A percentile compares a stretch with the other conserved stretches of the same genome.
phyloP scores from a whole-genome alignment of 2,113 vertebrate species.

The Carlito syrichta region DNA sequence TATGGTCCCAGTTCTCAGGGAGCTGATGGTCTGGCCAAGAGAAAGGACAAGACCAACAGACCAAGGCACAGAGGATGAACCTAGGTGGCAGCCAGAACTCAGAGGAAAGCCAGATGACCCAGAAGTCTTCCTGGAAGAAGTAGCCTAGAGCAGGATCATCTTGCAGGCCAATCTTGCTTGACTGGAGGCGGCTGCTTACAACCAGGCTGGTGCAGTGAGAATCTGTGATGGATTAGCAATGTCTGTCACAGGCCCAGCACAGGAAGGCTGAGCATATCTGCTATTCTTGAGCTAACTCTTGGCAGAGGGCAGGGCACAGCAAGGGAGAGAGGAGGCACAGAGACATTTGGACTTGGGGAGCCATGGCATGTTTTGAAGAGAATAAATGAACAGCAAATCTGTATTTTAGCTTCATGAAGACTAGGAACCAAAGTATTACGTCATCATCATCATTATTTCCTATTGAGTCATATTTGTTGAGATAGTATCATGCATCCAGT shows the following conservation, averaged over 20 bases:
- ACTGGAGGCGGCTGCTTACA: not conserved
- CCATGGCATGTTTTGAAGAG: not conserved
- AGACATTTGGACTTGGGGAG: not conserved
- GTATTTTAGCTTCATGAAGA: not conserved
- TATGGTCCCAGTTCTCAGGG: not conserved
- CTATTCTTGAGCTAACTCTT: not conserved
- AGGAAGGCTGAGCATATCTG: accelerated
- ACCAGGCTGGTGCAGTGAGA: not conserved
- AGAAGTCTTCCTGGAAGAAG: not conserved
- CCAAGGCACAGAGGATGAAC: not conserved
- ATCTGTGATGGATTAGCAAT: constrained; percentile 4
- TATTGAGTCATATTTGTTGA: not conserved
- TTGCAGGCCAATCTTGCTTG: not conserved
- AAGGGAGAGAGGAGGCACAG: not conserved
- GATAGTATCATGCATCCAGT: not conserved
- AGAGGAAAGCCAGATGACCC: not conserved
- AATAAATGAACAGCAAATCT: not conserved
- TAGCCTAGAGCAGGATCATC: too few species aligned
- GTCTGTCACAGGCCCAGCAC: not conserved
- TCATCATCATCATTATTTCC: not conserved
- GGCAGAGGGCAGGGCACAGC: not conserved
- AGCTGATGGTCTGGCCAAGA: not conserved
- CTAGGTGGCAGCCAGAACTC: not conserved
- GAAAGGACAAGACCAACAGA: not conserved
- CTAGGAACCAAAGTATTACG: not conserved